Conservation (phyloP, 1,140 invertebrate species). For the Drosophila santomea region DNA sequence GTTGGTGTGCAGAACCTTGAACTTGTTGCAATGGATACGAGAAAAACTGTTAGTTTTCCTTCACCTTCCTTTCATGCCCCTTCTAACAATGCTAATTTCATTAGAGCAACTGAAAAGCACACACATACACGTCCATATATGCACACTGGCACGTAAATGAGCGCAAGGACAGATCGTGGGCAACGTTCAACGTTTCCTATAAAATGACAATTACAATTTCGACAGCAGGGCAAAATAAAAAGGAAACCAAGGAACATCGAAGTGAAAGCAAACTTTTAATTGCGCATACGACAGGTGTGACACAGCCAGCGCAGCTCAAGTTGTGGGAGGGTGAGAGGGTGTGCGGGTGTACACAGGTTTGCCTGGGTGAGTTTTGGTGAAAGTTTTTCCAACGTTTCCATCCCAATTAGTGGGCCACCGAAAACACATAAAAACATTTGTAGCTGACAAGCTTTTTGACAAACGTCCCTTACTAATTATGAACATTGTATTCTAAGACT, state of each 20-base stretch:
- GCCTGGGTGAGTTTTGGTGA: conserved; percentile 13
- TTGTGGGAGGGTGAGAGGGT: background rate
- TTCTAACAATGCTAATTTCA: conserved; percentile 62
- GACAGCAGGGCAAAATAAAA: conserved; percentile 9
- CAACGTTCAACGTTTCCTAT: conserved; percentile 43
- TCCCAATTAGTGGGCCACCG: conserved; percentile 45
- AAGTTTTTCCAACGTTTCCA: conserved; percentile 42
- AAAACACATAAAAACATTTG: conserved; percentile 45
- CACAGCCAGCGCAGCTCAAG: conserved; percentile 42
- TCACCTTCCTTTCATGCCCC: background rate
- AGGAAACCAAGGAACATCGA: conserved; percentile 20
- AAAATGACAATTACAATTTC: conserved; percentile 68
- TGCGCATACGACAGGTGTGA: conserved; percentile 75
- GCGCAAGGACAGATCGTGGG: conserved; percentile 40
- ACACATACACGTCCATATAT: conserved; percentile 25
- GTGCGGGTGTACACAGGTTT: background rate
- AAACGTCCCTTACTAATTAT: conserved; percentile 58
- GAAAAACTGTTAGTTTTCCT: conserved; percentile 9
- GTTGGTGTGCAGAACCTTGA: conserved; percentile 54
- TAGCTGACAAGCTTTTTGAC: conserved; percentile 55
- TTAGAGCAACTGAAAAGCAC: conserved; percentile 30
- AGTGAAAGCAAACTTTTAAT: conserved; percentile 68
- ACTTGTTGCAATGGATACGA: conserved; percentile 47
- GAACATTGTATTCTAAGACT: conserved; percentile 23
- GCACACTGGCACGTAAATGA: conserved; percentile 43